Evolutionary conservation across 2,797 vertebrate genomes (phyloP), one percentile per base, ranked within the genome.

Genomic region (Anolis apletophallus): DNA sequence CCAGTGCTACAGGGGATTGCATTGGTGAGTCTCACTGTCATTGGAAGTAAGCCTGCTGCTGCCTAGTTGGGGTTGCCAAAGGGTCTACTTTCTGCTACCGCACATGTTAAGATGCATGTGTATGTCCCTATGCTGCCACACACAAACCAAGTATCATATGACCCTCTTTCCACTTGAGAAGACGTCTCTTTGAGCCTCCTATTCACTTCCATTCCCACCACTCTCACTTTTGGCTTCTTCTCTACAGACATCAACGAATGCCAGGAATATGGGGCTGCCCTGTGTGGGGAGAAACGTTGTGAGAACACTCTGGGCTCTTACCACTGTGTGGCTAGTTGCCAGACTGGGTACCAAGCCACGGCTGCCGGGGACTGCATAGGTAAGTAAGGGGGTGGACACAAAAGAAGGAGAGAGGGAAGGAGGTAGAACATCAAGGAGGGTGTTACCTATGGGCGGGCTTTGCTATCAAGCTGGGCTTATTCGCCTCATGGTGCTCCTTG

Each of bases 241-340:
- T 21, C 7, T 68, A 1, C 94, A 98, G 98, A 98, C 40, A 94
- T 98, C 1, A 97, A 98, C 0, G 98, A 98, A 92, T 98, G 98
- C 87, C 93, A 94, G 16, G 96, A 96, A 50, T 96, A 97, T 0
- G 87, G 94, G 0, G 95, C 94, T 0, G 84, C 91, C 0, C 94
- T 97, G 0, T 98, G 98, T 2, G 95, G 93, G 0, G 92, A 96
- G 0, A 96, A 93, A 89, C 97, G 96, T 1, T 98, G 98, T 68
- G 97, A 98, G 91, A 98, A 98, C 81, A 96, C 96, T 1, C 97
- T 97, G 0, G 98, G 98, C 29, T 98, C 98, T 1, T 98, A 96
- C 93, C 97, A 75, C 84, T 98, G 98, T 71, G 55, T 96, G 1
- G 91, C 95, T 0, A 94, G 95, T 89, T 98, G 98, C 84, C 96